A percentile compares a stretch with the other conserved stretches of the same genome.
These are phyloP conservation scores for Dendrolimus kikuchii DNA, from an alignment of 1,140 invertebrate genomes.

Conservation along the genomic window DNA sequence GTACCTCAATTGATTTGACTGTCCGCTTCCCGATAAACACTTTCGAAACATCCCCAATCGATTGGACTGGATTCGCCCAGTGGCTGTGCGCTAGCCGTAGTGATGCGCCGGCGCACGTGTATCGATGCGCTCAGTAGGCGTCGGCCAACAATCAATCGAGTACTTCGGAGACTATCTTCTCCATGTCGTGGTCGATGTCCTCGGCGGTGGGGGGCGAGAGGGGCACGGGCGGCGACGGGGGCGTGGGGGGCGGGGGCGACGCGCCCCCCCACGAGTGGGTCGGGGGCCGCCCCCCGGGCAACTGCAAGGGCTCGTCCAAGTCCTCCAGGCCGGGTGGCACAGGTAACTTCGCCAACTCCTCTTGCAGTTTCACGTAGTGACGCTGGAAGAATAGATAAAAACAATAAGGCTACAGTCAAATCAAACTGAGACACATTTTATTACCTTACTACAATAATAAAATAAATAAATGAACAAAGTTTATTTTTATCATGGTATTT, in stretches of 20 bases:
- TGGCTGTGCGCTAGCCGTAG: too few species aligned
- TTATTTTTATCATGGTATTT: too few species aligned
- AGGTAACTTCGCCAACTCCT: slow-evolving; percentile 85
- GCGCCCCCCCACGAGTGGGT: neutral
- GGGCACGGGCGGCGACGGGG: slow-evolving; percentile 4
- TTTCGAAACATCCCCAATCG: too few species aligned
- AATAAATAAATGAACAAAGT: too few species aligned
- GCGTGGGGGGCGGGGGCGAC: slow-evolving; percentile 19
- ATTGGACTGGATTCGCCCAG: too few species aligned
- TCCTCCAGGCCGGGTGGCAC: slow-evolving; percentile 82
- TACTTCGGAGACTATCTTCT: slow-evolving; percentile 82
- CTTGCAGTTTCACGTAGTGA: slow-evolving; percentile 84
- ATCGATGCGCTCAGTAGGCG: too few species aligned
- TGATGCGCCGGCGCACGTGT: too few species aligned
- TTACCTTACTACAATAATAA: neutral
- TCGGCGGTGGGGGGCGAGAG: slow-evolving; percentile 46
- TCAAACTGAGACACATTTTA: neutral
- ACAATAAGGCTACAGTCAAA: neutral
- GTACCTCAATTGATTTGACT: too few species aligned
- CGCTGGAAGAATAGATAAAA: slow-evolving; percentile 71
- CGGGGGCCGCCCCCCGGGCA: slow-evolving; percentile 53
- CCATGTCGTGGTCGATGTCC: slow-evolving; percentile 80
- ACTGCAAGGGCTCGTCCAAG: slow-evolving; percentile 75
- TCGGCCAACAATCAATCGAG: slow-evolving; percentile 36
- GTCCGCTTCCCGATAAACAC: too few species aligned